phyloP scores from a whole-genome alignment of 2,797 vertebrate species.

The Myiotriccus ornatus region DNA sequence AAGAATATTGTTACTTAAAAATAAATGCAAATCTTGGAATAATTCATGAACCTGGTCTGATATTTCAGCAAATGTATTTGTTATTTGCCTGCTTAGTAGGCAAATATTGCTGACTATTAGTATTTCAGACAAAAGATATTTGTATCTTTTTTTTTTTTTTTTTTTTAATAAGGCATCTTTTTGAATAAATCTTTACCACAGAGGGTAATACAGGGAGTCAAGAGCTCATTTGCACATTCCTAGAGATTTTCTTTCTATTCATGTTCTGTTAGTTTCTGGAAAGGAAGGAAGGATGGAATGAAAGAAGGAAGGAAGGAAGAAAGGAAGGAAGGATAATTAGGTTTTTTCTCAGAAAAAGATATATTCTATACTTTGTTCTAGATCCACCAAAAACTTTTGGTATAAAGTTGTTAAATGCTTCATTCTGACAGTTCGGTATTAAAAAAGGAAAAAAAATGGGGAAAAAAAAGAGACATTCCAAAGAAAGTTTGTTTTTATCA shows the following conservation, averaged over 20 bases:
- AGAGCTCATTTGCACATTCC: background rate
- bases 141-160: no score
- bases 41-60: background rate
- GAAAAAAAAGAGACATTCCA: no score
- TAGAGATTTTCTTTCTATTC: background rate
- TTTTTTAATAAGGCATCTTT: no score
- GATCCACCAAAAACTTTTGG: background rate
- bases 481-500: background rate
- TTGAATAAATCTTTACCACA: no score
- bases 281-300: background rate
- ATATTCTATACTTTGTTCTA: background rate
- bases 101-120: background rate
- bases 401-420: background rate
- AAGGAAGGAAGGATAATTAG: background rate
- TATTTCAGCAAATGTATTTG: background rate
- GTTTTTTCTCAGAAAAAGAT: background rate
- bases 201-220: background rate
- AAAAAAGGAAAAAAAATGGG: fast-evolving
- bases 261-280: background rate
- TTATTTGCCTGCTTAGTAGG: background rate
- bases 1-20: background rate
- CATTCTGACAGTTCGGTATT: background rate
- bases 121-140: background rate
- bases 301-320: no score
- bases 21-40: background rate